A percentile compares a stretch with the other conserved stretches of the same genome.
Evolutionary conservation across 2,113 vertebrate genomes (phyloP).

Genomic region (Donacobius atricapilla): DNA sequence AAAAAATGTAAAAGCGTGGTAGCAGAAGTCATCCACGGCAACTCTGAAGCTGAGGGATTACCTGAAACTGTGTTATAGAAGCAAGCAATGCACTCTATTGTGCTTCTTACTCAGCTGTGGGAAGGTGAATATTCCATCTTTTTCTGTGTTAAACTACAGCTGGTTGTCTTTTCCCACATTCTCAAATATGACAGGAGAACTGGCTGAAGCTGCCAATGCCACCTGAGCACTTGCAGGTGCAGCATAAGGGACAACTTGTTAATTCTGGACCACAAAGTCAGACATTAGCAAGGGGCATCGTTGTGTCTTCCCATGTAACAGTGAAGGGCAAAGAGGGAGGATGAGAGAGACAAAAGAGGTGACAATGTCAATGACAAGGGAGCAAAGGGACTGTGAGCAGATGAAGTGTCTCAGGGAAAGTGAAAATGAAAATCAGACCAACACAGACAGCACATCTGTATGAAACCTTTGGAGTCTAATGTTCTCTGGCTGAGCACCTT

Average conservation of each 20-base stretch:
- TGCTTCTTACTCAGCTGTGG: not conserved
- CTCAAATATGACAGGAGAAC: not conserved
- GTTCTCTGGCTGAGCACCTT: not conserved
- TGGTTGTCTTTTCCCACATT: not conserved
- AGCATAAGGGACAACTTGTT: not conserved
- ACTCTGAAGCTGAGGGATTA: not conserved
- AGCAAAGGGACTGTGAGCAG: not conserved
- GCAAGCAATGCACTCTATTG: not conserved
- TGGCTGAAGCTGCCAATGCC: not conserved
- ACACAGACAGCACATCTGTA: not conserved
- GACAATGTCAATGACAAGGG: not conserved
- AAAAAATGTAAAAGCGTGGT: not conserved
- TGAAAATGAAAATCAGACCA: not conserved
- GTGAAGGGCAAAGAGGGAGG: not conserved
- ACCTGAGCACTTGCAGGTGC: not conserved
- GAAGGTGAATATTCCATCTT: not conserved
- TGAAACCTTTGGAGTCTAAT: not conserved
- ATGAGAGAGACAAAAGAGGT: not conserved
- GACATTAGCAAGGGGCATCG: not conserved
- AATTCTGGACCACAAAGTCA: not conserved
- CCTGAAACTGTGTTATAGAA: not conserved
- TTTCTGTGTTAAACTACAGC: not conserved
- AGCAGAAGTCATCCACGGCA: not conserved
- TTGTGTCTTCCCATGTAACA: not conserved
- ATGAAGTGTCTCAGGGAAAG: not conserved